Percentiles rank a stretch among this genome's conserved stretches.
Evolutionary conservation across 2,113 vertebrate species (phyloP).

Genomic region (Choloepus hoffmanni): DNA sequence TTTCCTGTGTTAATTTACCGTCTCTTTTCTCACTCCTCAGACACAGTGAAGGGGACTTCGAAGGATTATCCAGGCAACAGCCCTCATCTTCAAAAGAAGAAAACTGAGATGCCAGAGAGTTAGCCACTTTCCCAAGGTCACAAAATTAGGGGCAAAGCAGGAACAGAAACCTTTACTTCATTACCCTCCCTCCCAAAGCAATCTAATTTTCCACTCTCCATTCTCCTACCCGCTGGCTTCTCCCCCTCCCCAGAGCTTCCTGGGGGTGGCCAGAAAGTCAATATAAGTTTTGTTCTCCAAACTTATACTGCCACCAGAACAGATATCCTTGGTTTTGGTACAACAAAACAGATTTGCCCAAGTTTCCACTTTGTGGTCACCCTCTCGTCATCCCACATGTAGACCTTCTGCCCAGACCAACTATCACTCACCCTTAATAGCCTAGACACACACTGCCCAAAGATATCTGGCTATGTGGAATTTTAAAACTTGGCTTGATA

Average conservation of each 20-base stretch:
- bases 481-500: not conserved
- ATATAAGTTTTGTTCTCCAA: too few species aligned
- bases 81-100: not conserved
- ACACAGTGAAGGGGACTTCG: not conserved
- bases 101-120: not conserved
- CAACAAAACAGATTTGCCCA: not conserved
- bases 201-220: not conserved
- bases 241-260: not conserved
- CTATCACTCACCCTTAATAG: not conserved
- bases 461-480: not conserved
- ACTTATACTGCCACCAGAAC: not conserved
- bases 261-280: not conserved
- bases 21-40: not conserved
- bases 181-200: not conserved
- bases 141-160: not conserved
- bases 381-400: accelerated
- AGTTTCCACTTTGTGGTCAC: not conserved
- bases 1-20: not conserved
- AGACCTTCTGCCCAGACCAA: not conserved
- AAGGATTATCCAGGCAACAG: not conserved
- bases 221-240: constrained; percentile 12
- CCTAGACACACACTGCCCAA: not conserved
- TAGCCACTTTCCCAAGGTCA: constrained; percentile 30
- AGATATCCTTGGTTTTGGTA: not conserved
- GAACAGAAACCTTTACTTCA: not conserved